Base-by-base conservation (phyloP, 2,113 vertebrate genomes). In the Tyto alba region DNA sequence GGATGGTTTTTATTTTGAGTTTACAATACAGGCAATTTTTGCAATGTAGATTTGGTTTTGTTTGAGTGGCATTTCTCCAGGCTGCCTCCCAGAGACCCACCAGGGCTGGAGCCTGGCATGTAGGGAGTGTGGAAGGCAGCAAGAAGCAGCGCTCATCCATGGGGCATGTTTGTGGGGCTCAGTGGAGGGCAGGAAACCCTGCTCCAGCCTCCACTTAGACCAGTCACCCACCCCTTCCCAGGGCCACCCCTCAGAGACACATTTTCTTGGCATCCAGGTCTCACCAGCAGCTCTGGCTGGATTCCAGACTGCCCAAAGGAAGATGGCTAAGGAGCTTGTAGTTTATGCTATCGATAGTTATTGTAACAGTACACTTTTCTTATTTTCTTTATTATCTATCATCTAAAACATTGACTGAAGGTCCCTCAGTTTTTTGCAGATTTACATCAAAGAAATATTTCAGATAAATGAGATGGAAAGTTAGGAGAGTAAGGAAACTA, bases 1-100 rank as follows among this genome's bases (percentile, higher is more conserved):
- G 62, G 59, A 69, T 80, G 75, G 29, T 48, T 96, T 96, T 90
- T 90, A 84, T 92, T 96, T 94, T 68, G 60, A 74, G 14, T 78
- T 90, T 48, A 89, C 56, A 84, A 74, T 64, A 50, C 56, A 64
- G 11, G 13, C 43, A n/a, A 45, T 40, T 95, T 93, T 79, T 86
- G 47, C 45, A 63, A 77, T 7, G 11, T 30, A 73, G 55, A 80
- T 93, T 83, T 66, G 30, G 90, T 90, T 90, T 59, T 9, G 0
- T 66, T 68, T 17, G 38, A 90, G 56, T 68, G 43, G 38, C 48
- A n/a, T 92, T 96, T 94, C 66, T 89, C 25, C 66, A 57, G 72
- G 69, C 78, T 80, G 45, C 21, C 67, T 93, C 47, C 27, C 53
- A 69, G 45, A 48, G 50, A 69, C 40, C 29, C 52, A 38, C 11